These are phyloP conservation scores for Melanotaenia boesemani DNA, from an alignment of 2,797 vertebrate genomes.

Conservation along the genomic window DNA sequence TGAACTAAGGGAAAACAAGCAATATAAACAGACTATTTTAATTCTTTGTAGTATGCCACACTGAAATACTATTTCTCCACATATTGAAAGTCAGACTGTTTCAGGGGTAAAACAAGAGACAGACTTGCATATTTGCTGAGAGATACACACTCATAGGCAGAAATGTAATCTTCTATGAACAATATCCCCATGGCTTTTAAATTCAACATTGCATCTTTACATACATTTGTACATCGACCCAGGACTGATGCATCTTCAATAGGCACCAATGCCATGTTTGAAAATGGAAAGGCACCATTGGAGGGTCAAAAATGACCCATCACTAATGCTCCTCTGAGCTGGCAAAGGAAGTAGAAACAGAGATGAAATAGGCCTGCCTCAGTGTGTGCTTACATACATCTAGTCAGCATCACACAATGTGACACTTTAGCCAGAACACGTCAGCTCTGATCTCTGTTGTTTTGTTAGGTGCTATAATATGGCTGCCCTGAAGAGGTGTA, in stretches of 20 bases:
- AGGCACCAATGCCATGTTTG: too few species aligned
- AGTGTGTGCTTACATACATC: background rate
- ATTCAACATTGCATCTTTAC: background rate
- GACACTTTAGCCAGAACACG: too few species aligned
- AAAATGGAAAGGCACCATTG: too few species aligned
- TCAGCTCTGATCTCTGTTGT: too few species aligned
- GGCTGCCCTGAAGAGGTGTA: too few species aligned
- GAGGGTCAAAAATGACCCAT: too few species aligned
- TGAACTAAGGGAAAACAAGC: conserved; percentile 6
- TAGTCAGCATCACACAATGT: background rate
- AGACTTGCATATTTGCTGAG: conserved; percentile 11
- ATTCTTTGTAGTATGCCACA: conserved; percentile 36
- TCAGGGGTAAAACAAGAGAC: background rate
- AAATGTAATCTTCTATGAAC: background rate
- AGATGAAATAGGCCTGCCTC: background rate
- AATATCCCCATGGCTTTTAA: background rate
- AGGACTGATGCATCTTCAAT: too few species aligned
- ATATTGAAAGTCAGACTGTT: conserved; percentile 21
- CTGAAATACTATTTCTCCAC: conserved; percentile 23
- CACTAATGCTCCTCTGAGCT: background rate
- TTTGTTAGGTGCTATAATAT: too few species aligned
- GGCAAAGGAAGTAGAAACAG: background rate
- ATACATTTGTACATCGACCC: background rate
- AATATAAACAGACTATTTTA: conserved; percentile 35
- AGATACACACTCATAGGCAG: conserved; percentile 1